These are phyloP conservation scores for Micronycteris hirsuta DNA, from an alignment of 2,113 vertebrate genomes.

Conservation along the genomic window DNA sequence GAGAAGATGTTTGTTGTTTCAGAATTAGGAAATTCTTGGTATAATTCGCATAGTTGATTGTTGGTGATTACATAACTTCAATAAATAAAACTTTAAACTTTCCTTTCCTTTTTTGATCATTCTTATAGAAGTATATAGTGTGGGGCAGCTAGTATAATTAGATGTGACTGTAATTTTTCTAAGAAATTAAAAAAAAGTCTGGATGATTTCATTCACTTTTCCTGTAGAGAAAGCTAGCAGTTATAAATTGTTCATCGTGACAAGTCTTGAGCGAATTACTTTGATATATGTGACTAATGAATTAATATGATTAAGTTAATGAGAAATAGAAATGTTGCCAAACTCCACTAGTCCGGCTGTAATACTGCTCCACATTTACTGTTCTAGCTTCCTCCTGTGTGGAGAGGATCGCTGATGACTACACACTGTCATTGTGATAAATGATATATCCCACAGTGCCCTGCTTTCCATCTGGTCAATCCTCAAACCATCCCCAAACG, in stretches of 20 bases:
- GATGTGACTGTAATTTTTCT: constrained; percentile 59
- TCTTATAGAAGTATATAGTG: background rate
- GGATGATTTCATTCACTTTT: constrained; percentile 62
- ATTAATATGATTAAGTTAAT: constrained; percentile 85
- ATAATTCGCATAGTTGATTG: background rate
- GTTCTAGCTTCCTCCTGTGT: constrained; percentile 77
- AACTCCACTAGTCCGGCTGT: constrained; percentile 71
- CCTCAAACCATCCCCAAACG: constrained; percentile 72
- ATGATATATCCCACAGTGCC: constrained; percentile 86
- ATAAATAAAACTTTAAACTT: background rate
- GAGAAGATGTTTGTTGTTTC: background rate
- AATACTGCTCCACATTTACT: constrained; percentile 73
- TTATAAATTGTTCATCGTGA: constrained; percentile 78
- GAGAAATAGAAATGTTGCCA: constrained; percentile 79
- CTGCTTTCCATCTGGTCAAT: constrained; percentile 85
- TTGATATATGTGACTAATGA: constrained; percentile 81
- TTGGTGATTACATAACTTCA: background rate
- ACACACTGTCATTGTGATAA: constrained; percentile 86
- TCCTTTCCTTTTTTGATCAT: background rate
- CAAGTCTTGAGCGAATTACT: constrained; percentile 78
- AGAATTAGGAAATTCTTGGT: background rate
- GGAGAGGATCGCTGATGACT: constrained; percentile 83
- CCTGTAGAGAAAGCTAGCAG: constrained; percentile 60
- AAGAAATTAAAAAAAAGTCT: constrained; percentile 49
- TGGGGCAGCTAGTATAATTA: constrained; percentile 15